Base-by-base conservation (phyloP, 2,888 invertebrate species). In the Philereme vetulata region DNA sequence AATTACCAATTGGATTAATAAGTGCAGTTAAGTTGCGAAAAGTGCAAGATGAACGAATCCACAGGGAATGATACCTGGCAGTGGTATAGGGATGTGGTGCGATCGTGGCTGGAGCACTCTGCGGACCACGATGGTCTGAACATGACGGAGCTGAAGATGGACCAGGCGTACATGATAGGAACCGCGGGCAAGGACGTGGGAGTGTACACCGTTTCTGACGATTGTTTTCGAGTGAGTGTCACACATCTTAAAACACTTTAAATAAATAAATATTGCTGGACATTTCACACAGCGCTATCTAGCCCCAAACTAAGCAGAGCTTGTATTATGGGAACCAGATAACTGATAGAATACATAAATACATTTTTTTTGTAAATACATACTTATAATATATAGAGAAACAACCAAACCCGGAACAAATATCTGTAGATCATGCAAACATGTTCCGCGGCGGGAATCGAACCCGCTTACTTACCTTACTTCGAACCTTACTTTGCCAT, bases 151-250 rank as follows among this genome's bases (percentile, higher is more conserved):
- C 77, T 96, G 73, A 81, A 84, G 64, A 93, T 94, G 75, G 96
- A 96, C 75, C 88, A 96, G 83, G 96, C 96, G 0, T 96, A 94
- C 72, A 82, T 93, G 72, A 85, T 88, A 59, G 86, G 93, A 38
- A 70, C 66, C 54, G 80, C 88, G 8, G 85, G 85, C 21, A 76
- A 75, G 5, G 78, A 81, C 60, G 86, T 93, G 8, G 94, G 93
- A 75, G 85, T 96, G 4, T 96, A 96, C 75, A 89, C 93, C 32
- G 93, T 96, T 0, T 95, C 95, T 11, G 93, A 94, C 56, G 95
- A 96, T 73, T 96, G 96, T 75, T 93, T 94, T 76, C 90, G 93
- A 83, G 96, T 96, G 83, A 93, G 93, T 86, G 35, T 45, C 46
- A 51, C 11, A 3, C 9, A 32, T 40, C 21, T 11, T 44, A 1